Base-by-base conservation (phyloP, 2,797 vertebrate species). In the Meriones psammophilus region DNA sequence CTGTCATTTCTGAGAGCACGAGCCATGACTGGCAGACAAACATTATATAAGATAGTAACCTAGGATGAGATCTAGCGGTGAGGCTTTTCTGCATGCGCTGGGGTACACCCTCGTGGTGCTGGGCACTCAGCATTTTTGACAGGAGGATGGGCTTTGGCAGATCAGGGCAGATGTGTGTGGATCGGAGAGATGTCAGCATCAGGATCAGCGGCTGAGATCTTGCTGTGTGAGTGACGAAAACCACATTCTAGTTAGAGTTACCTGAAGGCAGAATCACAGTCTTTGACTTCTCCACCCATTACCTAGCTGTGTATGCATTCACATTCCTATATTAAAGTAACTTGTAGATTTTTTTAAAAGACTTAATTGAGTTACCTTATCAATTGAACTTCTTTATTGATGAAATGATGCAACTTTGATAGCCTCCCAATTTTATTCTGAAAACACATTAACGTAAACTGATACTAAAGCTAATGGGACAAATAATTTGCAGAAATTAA, bases 371-470 rank as follows among this genome's bases (percentile, higher is more conserved):
- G 12, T 92, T 91, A 74, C 74, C 58, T 42, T 71, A 92, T 96
- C 62, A 95, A 66, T 39, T 60, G 24, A 83, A 87, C 39, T 80
- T 76, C 20, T 28, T 50, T 80, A 12, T 30, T 71, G n/a, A 39
- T 36, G 18, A 56, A 89, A 81, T 58, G 64, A 73, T 66, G 84
- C 24, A 77, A 39, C 87, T 28, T 92, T 64, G 50, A 66, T 50
- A 94, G 91, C 64, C 39, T 95, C 96, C 50, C 71, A 69, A 28
- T 94, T 95, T 91, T 88, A 88, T 88, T 89, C n/a, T 88, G 87
- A 92, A 90, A 96, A 89, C 74, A 74, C 36, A 42, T 87, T 28
- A 56, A 66, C 89, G 8, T 73, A 92, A 66, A 90, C 62, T 64
- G 50, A 88, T 46, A 58, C 71, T 62, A 80, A 94, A 77, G 74